Base-by-base conservation (phyloP, 2,797 vertebrate species). In the Pangasius sanitwongsei region DNA sequence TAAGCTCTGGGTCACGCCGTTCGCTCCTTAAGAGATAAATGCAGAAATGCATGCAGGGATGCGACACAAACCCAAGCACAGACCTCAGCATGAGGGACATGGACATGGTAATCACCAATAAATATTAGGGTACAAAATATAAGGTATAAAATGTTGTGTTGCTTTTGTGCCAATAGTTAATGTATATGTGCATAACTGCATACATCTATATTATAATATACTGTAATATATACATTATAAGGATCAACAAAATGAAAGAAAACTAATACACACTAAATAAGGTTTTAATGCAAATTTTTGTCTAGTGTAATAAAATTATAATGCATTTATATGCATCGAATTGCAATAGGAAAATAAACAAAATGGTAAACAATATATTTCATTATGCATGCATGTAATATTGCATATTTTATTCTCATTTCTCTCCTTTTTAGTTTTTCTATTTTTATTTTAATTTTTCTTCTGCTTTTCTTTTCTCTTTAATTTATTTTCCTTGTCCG, bases 41-140 rank as follows among this genome's bases (percentile, higher is more conserved):
- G 95, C 93, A 96, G 95, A 95, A 96, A 96, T 96, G 96, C 95
- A 95, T 96, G 94, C 95, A 95, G 95, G 92, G 93, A 94, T 92
- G 95, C 94, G 94, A 96, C 95, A 93, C 91, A 95, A 72, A 83
- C 13, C 87, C 28, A 50, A 84, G n/a, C 16, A 11, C 65, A 69
- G 65, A 85, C 20, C n/a, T 55, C n/a, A 13, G 20, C 61, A 6
- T 50, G 48, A 70, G n/a, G 13, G 83, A 70, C 65, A 55, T 0
- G 4, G n/a, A 25, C 80, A 9, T 44, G 15, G 16, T 15, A 67
- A 48, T 6, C 55, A 3, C 16, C 81, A 16, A n/a, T 67, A 50
- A 84, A 84, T 50, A 50, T 53, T 7, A 34, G 18, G 18, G 16
- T 31, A 34, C 4, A 69, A 34, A 31, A 50, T 48, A 67, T 2